Base-by-base conservation (phyloP, 2,888 invertebrate genomes). In the Crocallis elinguaria region DNA sequence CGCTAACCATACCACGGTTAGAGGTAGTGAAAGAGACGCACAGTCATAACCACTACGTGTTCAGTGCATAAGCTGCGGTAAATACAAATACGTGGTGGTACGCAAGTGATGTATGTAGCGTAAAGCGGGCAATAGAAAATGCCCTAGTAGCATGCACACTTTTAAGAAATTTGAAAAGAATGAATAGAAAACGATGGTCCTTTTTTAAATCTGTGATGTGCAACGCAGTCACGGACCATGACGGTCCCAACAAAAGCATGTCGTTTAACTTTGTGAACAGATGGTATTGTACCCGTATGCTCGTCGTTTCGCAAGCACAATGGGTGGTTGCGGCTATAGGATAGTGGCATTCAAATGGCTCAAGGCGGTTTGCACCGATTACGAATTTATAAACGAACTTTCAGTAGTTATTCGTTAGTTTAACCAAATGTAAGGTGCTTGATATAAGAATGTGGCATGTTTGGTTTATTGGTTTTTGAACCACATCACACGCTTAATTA, bases 401-500 rank as follows among this genome's bases (percentile, higher is more conserved):
- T 59, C 43, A 36, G 52, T 44, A 45, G 48, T 50, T 58, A 60
- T 57, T 62, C 57, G 54, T 62, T 62, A 59, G 33, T 11, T 1
- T 7, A n/a, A n/a, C 11, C 16, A 13, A 42, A 17, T 23, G 42
- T 32, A 14, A 38, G 12, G 21, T 27, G 23, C 32, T 49, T 39
- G 33, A n/a, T 11, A 23, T 48, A 27, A 2, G 12, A 8, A 11
- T 35, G 35, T 5, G 5, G 36, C 9, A n/a, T 11, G 14, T 27
- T n/a, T 36, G 16, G 35, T 21, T 11, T 17, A 27, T 29, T 4
- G 4, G n/a, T 29, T n/a, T 27, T n/a, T n/a, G n/a, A 9, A 2
- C 1, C 27, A 27, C 8, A 23, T n/a, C n/a, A n/a, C n/a, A n/a
- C n/a, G n/a, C n/a, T n/a, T n/a, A n/a, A n/a, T n/a, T n/a, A n/a